Percentiles rank a stretch among this genome's conserved stretches.
Evolutionary conservation across 2,797 vertebrate genomes (phyloP).

Genomic region (Geotrypetes seraphini): DNA sequence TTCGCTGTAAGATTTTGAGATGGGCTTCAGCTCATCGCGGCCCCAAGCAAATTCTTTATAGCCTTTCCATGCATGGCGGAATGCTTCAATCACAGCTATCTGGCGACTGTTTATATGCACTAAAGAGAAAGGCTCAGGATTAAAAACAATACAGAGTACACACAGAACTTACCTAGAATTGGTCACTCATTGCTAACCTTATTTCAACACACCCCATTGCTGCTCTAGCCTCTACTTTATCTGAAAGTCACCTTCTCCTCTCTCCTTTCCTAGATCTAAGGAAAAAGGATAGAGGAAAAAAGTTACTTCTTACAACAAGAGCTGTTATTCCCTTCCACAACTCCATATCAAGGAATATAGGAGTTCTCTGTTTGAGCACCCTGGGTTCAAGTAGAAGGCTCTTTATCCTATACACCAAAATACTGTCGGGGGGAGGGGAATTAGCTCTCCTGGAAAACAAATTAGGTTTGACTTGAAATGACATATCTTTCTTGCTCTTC

Average conservation of each 20-base stretch:
- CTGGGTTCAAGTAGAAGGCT: too few relatives aligned
- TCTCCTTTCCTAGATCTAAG: too few relatives aligned
- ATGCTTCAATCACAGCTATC: conserved; percentile 68
- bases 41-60: conserved; percentile 88
- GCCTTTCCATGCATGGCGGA: conserved; percentile 82
- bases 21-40: conserved; percentile 82
- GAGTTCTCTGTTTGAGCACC: too few relatives aligned
- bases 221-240: not conserved
- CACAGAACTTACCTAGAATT: not conserved
- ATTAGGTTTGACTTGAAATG: too few relatives aligned
- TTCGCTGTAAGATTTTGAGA: conserved; percentile 78
- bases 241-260: not conserved
- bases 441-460: too few relatives aligned
- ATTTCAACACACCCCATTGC: not conserved
- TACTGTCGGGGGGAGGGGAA: too few relatives aligned
- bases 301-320: too few relatives aligned
- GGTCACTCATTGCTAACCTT: not conserved
- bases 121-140: conserved; percentile 4
- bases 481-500: too few relatives aligned
- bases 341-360: too few relatives aligned
- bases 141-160: not conserved
- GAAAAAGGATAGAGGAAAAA: too few relatives aligned
- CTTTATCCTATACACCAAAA: too few relatives aligned
- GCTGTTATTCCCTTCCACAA: too few relatives aligned
- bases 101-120: conserved; percentile 40